Base-by-base conservation (phyloP, 2,888 invertebrate species). In the Helleia helle region DNA sequence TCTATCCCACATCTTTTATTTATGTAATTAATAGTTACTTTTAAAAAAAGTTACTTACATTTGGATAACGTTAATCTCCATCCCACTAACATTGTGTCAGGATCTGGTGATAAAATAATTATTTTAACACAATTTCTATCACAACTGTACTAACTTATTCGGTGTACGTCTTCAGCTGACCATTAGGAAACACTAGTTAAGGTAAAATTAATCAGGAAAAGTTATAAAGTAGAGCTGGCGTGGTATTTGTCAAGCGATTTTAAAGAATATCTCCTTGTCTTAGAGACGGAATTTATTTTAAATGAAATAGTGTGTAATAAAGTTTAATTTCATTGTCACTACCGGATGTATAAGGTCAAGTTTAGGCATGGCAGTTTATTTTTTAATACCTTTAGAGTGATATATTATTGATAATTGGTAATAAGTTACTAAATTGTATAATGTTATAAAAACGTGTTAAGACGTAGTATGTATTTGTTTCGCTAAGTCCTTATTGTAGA, bases 41-140 rank as follows among this genome's bases (percentile, higher is more conserved):
- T n/a, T n/a, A n/a, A n/a, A n/a, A n/a, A n/a, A n/a, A n/a, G n/a
- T n/a, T n/a, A 83, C 85, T 76, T 57, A 85, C 85, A 52, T 71
- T 79, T 85, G 36, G 85, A 85, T 34, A 85, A 48, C 11, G 47
- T 58, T 17, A 83, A 61, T 46, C 69, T 62, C 84, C 85, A 84
- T 62, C 85, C 85, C 29, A 77, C 63, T 53, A 85, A 62, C 85
- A 85, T 83, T 51, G 59, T 49, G 42, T 39, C 47, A 31, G 54
- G 55, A 60, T 56, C 70, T 70, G 58, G 18, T 3, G 3, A 40
- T 12, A 12, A 30, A 52, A 58, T 51, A 40, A 52, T 48, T 41
- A 54, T 41, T 31, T 53, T 50, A 51, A 26, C 39, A 40, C 27
- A 38, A 6, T 38, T 24, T 41, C 40, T 11, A 2, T 17, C 9